Conservation (phyloP, 2,797 vertebrate genomes). For the Tokudaia tokunoshimensis region DNA sequence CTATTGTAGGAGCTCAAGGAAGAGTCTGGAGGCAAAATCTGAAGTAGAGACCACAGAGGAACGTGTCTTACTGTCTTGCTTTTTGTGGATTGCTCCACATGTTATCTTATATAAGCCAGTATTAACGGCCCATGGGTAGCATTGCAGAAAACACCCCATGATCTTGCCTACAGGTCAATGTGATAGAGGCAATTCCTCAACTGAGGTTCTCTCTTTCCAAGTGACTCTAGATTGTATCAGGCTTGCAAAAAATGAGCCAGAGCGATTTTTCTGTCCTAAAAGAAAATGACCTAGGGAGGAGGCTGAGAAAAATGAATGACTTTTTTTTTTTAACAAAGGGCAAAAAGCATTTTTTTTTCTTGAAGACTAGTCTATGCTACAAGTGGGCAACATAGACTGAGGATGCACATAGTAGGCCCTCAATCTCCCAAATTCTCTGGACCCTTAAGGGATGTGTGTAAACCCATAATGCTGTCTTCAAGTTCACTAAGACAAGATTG, state of each 20-base stretch:
- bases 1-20: neutral
- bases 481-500: neutral
- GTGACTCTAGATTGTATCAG: neutral
- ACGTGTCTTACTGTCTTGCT: neutral
- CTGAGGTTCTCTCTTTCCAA: neutral
- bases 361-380: neutral
- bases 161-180: neutral
- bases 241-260: neutral
- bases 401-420: accelerated
- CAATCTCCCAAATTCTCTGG: neutral
- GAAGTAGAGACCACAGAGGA: neutral
- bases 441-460: accelerated
- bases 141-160: neutral
- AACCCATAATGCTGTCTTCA: neutral
- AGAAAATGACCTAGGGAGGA: neutral
- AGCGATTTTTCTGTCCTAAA: neutral
- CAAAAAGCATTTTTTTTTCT: neutral
- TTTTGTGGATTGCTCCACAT: neutral
- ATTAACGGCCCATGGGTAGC: neutral
- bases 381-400: neutral
- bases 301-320: neutral
- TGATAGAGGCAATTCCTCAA: neutral
- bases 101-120: too few relatives aligned
- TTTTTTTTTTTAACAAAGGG: neutral
- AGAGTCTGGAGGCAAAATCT: neutral